Conservation (phyloP, 2,113 vertebrate species). For the Camelus bactrianus region DNA sequence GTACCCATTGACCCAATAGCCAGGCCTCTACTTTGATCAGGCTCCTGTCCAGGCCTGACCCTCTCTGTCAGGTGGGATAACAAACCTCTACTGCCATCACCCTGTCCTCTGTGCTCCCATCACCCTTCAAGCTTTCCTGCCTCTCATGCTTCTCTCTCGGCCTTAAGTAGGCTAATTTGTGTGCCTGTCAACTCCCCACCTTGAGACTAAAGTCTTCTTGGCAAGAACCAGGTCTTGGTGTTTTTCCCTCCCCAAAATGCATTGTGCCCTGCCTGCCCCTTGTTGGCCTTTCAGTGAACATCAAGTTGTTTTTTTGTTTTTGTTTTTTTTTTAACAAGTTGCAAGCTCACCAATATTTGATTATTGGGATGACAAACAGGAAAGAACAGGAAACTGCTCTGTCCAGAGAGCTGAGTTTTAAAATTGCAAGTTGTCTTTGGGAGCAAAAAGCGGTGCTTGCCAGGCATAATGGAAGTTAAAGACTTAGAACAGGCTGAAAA, state of each 20-base stretch:
- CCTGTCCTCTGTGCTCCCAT: not conserved
- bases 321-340: not conserved
- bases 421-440: constrained; percentile 6
- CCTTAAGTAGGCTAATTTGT: constrained; percentile 25
- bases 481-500: constrained; percentile 24
- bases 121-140: not conserved
- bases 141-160: not conserved
- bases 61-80: not conserved
- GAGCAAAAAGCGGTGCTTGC: not conserved
- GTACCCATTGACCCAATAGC: not conserved
- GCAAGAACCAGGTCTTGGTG: constrained; percentile 13
- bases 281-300: constrained; percentile 53
- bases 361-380: constrained; percentile 12
- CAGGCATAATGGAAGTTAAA: not conserved
- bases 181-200: not conserved
- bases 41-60: not conserved
- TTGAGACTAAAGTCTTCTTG: constrained; percentile 20
- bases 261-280: not conserved
- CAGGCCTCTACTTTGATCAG: not conserved
- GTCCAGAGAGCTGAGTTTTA: constrained; percentile 29
- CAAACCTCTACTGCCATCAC: not conserved
- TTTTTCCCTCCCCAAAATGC: constrained; percentile 1
- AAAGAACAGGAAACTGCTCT: not conserved
- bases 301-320: not conserved
- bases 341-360: not conserved